phyloP scores from a whole-genome alignment of 2,797 vertebrate species.

The Jordanella pulchra region DNA sequence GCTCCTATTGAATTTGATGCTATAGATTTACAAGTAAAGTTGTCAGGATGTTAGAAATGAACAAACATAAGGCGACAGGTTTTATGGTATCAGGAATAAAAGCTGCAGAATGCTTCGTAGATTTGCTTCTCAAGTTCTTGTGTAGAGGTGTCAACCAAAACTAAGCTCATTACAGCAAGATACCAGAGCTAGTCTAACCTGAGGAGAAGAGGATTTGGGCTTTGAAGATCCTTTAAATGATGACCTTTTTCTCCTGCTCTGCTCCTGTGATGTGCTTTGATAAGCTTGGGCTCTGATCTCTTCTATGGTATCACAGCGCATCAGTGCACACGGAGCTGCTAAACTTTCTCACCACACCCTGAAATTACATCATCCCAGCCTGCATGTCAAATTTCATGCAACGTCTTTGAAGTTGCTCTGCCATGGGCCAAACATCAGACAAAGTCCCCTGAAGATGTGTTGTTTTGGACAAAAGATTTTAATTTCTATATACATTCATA shows the following conservation, averaged over 20 bases:
- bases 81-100: constrained; percentile 38
- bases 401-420: constrained; percentile 57
- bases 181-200: constrained; percentile 57
- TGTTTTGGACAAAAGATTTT: constrained; percentile 30
- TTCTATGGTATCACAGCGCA: constrained; percentile 43
- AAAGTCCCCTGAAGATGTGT: constrained; percentile 6
- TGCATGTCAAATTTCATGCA: constrained; percentile 52
- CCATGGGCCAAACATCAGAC: constrained; percentile 36
- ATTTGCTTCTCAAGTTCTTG: constrained; percentile 33
- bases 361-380: constrained; percentile 65
- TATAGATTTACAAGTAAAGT: constrained; percentile 46
- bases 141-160: constrained; percentile 42
- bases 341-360: constrained; percentile 66
- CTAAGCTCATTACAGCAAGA: constrained; percentile 64
- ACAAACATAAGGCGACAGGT: constrained; percentile 41
- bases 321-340: constrained; percentile 52
- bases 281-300: constrained; percentile 72
- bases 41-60: constrained; percentile 44
- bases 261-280: constrained; percentile 76
- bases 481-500: background rate
- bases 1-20: constrained; percentile 49
- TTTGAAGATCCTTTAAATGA: constrained; percentile 76
- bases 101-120: constrained; percentile 20
- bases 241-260: constrained; percentile 63
- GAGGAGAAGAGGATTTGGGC: constrained; percentile 49